Evolutionary conservation across 2,888 invertebrate genomes (phyloP), one percentile per base, ranked within the genome.

Genomic region (Agriopis leucophaearia): DNA sequence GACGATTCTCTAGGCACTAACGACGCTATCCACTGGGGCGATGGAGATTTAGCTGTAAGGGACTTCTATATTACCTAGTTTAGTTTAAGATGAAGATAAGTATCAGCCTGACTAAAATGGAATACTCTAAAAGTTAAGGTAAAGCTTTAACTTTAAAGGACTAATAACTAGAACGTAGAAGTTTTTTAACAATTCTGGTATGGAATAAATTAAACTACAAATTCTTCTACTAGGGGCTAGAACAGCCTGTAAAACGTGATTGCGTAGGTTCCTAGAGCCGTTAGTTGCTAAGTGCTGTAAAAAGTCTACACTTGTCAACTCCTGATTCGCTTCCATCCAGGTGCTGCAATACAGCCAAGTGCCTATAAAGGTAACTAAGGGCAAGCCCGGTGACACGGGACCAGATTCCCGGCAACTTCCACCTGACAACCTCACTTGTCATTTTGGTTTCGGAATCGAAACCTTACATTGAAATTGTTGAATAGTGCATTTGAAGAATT

Each of bases 381-480:
- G 84, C 8, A 89, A 88, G 74, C 69, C 78, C 5, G 56, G 64
- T 51, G 91, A 90, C 12, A 69, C 72, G 0, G 89, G 86, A n/a
- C 77, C 78, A 13, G 72, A 84, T 0, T 74, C 82, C 5, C 83
- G 86, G 58, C 89, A 87, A 64, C 1, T 74, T 1, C 76, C 88
- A 10, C 95, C 95, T 0, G 94, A 94, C 40, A 88, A 91, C 62
- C 84, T 95, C 15, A 95, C 95, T 1, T 94, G 94, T 69, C 92
- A 94, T 65, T 89, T 94, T 71, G 88, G 89, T 52, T 91, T 94
- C 64, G 91, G 92, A 12, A 90, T 93, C 54, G 91, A 92, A 16
- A 87, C 88, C 16, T 67, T 88, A 54, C 81, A 78, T 16, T 71
- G 50, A 69, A 36, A 38, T 15, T 36, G 15, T 51, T 13, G n/a